Evolutionary conservation across 2,113 vertebrate species (phyloP).

Genomic region (Struthio camelus): DNA sequence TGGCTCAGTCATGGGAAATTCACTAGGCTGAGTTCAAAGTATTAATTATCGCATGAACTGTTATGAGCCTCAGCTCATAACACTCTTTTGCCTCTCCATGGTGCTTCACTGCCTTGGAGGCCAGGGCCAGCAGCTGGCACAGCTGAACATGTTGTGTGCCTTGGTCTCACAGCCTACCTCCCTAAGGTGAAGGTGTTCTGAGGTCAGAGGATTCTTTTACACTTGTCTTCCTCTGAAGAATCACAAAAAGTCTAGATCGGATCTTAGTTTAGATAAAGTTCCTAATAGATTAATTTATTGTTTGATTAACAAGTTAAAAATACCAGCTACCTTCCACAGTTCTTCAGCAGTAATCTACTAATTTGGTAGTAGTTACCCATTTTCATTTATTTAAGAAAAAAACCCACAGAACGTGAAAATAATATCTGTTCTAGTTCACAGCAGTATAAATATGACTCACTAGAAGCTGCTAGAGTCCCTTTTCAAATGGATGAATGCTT

Average conservation of each 20-base stretch:
- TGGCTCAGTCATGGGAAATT: background rate
- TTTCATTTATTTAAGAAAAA: background rate
- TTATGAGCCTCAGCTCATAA: background rate
- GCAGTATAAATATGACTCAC: background rate
- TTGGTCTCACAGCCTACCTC: background rate
- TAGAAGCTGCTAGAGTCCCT: background rate
- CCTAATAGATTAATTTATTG: background rate
- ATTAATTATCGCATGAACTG: rapidly evolving
- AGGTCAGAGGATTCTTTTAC: background rate
- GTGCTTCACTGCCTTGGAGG: background rate
- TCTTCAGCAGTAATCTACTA: background rate
- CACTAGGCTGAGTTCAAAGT: background rate
- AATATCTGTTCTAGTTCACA: background rate
- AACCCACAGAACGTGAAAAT: background rate
- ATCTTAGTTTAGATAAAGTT: background rate
- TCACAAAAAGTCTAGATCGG: background rate
- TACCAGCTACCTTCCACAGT: background rate
- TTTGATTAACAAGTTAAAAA: background rate
- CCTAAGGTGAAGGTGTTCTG: background rate
- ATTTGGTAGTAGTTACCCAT: background rate
- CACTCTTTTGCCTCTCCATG: too few relatives aligned
- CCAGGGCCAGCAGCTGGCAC: background rate
- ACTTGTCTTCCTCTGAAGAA: background rate
- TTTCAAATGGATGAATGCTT: background rate
- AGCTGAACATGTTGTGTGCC: rapidly evolving